Conservation (phyloP, 2,113 vertebrate genomes). For the Opisthocomus hoazin region DNA sequence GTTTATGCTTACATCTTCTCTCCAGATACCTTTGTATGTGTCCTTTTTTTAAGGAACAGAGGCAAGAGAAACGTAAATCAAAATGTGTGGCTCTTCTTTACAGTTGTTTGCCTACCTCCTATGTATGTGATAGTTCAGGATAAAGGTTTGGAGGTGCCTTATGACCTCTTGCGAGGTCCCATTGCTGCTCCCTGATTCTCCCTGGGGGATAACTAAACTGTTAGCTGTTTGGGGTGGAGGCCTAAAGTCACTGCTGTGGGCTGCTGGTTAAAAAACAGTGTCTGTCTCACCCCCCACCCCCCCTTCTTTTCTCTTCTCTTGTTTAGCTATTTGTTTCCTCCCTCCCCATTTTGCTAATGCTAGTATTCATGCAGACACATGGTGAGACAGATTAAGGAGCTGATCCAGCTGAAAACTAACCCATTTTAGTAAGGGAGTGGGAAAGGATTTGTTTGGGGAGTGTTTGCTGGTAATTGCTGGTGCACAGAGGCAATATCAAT, state of each 20-base stretch:
- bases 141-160: background rate
- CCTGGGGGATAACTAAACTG: background rate
- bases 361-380: constrained; percentile 7
- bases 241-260: background rate
- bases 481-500: background rate
- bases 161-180: background rate
- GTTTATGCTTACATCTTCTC: background rate
- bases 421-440: background rate
- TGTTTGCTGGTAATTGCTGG: background rate
- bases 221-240: background rate
- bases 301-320: background rate
- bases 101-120: background rate
- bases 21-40: background rate
- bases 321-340: constrained; percentile 32
- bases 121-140: background rate
- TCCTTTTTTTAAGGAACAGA: background rate
- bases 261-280: background rate
- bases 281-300: background rate
- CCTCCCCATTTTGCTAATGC: constrained; percentile 32
- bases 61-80: background rate
- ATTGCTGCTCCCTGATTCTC: background rate
- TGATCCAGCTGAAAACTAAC: constrained; percentile 50
- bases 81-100: background rate
- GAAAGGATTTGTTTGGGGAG: constrained; percentile 17
- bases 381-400: constrained; percentile 43